Evolutionary conservation across 2,888 invertebrate species (phyloP).

Genomic region (Drosophila anomalata): DNA sequence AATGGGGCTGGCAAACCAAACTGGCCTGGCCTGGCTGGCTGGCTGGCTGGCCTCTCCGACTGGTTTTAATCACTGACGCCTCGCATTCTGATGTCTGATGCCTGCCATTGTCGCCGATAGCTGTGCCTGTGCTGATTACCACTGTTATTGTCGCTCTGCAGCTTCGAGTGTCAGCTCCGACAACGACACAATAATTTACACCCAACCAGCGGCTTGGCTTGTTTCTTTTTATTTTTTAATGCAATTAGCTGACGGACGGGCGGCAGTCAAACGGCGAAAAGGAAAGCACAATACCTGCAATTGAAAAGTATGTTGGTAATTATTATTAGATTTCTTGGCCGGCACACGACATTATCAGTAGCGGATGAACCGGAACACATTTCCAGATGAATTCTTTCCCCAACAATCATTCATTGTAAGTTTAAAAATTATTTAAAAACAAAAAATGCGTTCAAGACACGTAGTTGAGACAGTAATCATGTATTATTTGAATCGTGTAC

Average conservation of each 20-base stretch:
- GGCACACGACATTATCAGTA: background rate
- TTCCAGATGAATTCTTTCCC: background rate
- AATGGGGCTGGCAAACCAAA: slow-evolving; percentile 55
- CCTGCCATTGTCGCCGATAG: slow-evolving; percentile 73
- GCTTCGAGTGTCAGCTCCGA: slow-evolving; percentile 26
- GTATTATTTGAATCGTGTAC: slow-evolving; percentile 16
- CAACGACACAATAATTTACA: slow-evolving; percentile 58
- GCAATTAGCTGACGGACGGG: slow-evolving; percentile 67
- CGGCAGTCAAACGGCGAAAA: slow-evolving; percentile 44
- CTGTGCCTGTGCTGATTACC: slow-evolving; percentile 47
- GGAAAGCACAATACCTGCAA: slow-evolving; percentile 74
- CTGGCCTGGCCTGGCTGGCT: slow-evolving; percentile 50
- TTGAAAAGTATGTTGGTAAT: slow-evolving; percentile 45
- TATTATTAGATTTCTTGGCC: slow-evolving; percentile 35
- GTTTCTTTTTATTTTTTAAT: slow-evolving; percentile 50
- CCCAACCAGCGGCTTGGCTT: slow-evolving; percentile 28
- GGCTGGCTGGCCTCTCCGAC: slow-evolving; percentile 60
- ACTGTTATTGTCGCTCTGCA: slow-evolving; percentile 41
- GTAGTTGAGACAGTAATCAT: slow-evolving; percentile 5
- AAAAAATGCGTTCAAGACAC: slow-evolving; percentile 14
- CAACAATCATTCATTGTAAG: slow-evolving; percentile 20
- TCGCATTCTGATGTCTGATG: slow-evolving; percentile 72
- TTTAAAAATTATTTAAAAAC: slow-evolving; percentile 2
- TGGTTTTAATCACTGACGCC: slow-evolving; percentile 75
- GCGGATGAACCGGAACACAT: slow-evolving; percentile 10